These are phyloP conservation scores for Stegodyphus mimosarum DNA, from an alignment of 1,140 invertebrate genomes.

Conservation along the genomic window DNA sequence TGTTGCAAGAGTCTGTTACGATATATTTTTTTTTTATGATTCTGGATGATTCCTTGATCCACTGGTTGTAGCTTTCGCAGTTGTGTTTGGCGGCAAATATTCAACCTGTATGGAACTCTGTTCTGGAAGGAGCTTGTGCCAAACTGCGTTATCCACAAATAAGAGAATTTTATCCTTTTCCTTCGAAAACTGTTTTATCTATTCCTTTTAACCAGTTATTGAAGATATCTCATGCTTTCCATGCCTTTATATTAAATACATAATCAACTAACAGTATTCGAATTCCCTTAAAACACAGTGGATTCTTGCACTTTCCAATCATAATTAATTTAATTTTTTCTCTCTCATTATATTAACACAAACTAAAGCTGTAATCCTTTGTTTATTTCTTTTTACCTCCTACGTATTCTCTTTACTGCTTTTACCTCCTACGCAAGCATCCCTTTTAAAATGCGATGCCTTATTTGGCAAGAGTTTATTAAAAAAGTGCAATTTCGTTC, in stretches of 20 bases:
- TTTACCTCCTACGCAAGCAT: not conserved
- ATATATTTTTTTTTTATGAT: too few relatives aligned
- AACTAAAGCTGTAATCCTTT: not conserved
- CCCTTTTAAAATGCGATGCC: not conserved
- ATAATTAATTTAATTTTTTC: not conserved
- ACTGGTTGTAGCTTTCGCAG: too few relatives aligned
- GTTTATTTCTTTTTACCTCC: not conserved
- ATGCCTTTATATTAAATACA: not conserved
- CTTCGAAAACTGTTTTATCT: not conserved
- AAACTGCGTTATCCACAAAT: not conserved
- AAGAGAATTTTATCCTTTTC: not conserved
- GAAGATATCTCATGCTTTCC: not conserved
- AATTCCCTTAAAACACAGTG: not conserved
- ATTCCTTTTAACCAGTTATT: not conserved
- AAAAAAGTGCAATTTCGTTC: not conserved
- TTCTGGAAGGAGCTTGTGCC: not conserved
- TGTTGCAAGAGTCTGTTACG: too few relatives aligned
- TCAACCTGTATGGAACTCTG: not conserved
- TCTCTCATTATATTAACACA: not conserved
- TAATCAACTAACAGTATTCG: not conserved
- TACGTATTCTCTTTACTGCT: not conserved
- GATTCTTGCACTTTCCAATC: not conserved
- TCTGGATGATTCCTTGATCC: too few relatives aligned
- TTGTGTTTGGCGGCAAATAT: too few relatives aligned
- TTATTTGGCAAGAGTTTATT: not conserved